A percentile compares a stretch with the other conserved stretches of the same genome.
These are phyloP conservation scores for Meloe dianella DNA, from an alignment of 2,888 invertebrate species.

Conservation along the genomic window DNA sequence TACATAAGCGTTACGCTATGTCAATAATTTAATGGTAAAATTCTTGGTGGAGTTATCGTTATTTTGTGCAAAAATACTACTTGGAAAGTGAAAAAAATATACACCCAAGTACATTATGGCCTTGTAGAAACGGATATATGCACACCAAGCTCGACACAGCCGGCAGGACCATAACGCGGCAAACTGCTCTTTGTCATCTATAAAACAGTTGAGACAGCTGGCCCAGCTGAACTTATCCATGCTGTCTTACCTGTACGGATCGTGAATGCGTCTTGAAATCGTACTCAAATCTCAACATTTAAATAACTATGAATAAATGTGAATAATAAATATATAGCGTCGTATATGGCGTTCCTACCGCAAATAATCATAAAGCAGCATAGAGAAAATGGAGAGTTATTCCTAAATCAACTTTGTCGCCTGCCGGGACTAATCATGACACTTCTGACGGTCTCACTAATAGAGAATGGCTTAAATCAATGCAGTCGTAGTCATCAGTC, in stretches of 20 bases:
- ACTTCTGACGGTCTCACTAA: constrained; percentile 45
- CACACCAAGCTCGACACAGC: constrained; percentile 47
- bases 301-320: constrained; percentile 48
- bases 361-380: constrained; percentile 32
- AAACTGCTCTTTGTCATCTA: constrained; percentile 56
- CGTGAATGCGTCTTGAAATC: constrained; percentile 28
- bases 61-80: constrained; percentile 33
- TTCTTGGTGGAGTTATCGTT: constrained; percentile 33
- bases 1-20: constrained; percentile 30
- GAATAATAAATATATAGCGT: constrained; percentile 44
- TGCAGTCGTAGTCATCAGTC: constrained; percentile 53
- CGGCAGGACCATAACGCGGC: constrained; percentile 52
- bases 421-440: constrained; percentile 32
- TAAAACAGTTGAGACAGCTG: constrained; percentile 56
- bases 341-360: constrained; percentile 34
- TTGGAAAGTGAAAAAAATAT: constrained; percentile 35
- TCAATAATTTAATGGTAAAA: constrained; percentile 28
- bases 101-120: constrained; percentile 38
- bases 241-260: constrained; percentile 38
- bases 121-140: constrained; percentile 41
- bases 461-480: constrained; percentile 53
- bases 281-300: constrained; percentile 39
- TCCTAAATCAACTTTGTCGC: constrained; percentile 29
- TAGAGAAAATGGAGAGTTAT: constrained; percentile 17
- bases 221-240: constrained; percentile 48